Evolutionary conservation across 2,113 vertebrate species (phyloP), one percentile per base, ranked within the genome.

Genomic region (Megaceryle torquata): DNA sequence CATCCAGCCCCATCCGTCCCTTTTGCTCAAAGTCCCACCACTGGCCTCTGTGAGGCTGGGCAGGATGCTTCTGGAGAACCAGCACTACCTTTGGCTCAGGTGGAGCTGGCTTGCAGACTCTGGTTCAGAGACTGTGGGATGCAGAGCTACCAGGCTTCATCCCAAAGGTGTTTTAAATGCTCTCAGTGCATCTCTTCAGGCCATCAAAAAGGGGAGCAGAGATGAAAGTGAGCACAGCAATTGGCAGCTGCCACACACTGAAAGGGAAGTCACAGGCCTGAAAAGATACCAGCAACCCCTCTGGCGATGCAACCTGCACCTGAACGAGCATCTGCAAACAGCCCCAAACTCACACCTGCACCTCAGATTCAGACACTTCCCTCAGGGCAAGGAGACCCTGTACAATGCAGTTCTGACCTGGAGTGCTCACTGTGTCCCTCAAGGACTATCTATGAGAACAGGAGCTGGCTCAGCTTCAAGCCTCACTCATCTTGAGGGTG

Each of bases 181-280:
- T 81, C 26, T 41, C 28, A 15, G 41, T 5, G 17, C 25, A 51
- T 8, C 19, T 51, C 43, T 78, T 24, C 67, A 69, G 48, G 24
- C 10, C 39, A 82, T 2, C 0, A 0, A n/a, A 11, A 56, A 39
- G 17, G 6, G 15, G 3, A 88, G 50, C 13, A 70, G 72, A 60
- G 67, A 61, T 4, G n/a, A 80, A 53, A 67, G n/a, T 2, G 6
- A 86, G 25, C 31, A 13, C 46, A 44, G 25, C 5, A 53, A 26
- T 0, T 0, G 3, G 53, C 89, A 44, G 14, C 31, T 35, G 48
- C 6, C 39, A 43, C n/a, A 12, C 37, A 48, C 19, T 46, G 46
- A 37, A 44, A 9, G 31, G 43, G 57, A 94, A 77, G 53, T 18
- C 63, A 56, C 15, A 51, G 29, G 18, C 4, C 13, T 72, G 33